Evolutionary conservation across 2,113 vertebrate genomes (phyloP).

Genomic region (Pampusana beccarii): DNA sequence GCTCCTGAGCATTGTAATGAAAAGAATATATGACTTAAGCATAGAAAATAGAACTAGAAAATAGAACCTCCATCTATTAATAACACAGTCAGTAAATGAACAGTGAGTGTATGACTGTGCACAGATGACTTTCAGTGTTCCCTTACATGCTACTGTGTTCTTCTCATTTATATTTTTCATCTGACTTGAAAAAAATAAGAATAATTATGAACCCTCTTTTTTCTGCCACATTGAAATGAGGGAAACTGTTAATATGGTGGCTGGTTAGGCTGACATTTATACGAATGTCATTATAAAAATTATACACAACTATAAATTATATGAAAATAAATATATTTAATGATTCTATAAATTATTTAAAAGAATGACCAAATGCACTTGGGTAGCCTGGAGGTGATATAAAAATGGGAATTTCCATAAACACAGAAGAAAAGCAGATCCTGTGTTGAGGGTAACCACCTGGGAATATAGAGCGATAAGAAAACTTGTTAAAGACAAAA

Average conservation of each 20-base stretch:
- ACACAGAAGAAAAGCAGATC: background rate
- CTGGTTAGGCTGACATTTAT: background rate
- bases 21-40: slow-evolving; percentile 7
- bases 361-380: background rate
- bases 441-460: background rate
- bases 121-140: slow-evolving; percentile 1
- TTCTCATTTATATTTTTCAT: background rate
- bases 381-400: background rate
- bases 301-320: background rate
- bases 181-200: background rate
- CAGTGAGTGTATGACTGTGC: background rate
- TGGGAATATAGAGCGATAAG: background rate
- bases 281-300: background rate
- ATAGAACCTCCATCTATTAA: slow-evolving; percentile 26
- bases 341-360: background rate
- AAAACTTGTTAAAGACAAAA: background rate
- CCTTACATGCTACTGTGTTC: background rate
- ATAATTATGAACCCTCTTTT: background rate
- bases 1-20: slow-evolving; percentile 9
- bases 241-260: background rate
- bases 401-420: background rate
- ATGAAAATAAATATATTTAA: background rate
- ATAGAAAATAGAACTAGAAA: slow-evolving; percentile 50
- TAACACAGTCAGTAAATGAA: slow-evolving; percentile 28
- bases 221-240: background rate